Conservation (phyloP, 2,797 vertebrate species). For the Holocentrus rufus region DNA sequence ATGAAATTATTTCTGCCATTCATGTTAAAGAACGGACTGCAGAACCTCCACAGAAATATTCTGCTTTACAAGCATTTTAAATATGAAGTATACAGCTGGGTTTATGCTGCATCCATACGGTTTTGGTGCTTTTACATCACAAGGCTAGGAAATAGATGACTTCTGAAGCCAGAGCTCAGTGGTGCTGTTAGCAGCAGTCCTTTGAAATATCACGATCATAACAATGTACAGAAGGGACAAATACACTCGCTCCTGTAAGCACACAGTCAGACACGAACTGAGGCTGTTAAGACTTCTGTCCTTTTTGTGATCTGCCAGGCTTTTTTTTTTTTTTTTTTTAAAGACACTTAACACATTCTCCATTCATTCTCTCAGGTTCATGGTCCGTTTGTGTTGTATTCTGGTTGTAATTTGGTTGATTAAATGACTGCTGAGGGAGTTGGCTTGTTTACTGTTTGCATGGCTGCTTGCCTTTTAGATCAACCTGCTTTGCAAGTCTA, state of each 20-base stretch:
- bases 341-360: constrained; percentile 51
- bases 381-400: constrained; percentile 46
- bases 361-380: constrained; percentile 71
- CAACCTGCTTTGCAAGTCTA: constrained; percentile 74
- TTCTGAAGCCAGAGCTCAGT: constrained; percentile 43
- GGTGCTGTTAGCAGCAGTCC: constrained; percentile 40
- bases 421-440: constrained; percentile 42
- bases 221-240: constrained; percentile 30
- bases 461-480: constrained; percentile 85
- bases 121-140: constrained; percentile 52
- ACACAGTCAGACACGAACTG: constrained; percentile 23
- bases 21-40: constrained; percentile 12
- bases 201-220: constrained; percentile 40
- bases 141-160: constrained; percentile 48
- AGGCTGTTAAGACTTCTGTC: constrained; percentile 11
- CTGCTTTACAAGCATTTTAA: constrained; percentile 22
- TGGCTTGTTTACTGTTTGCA: constrained; percentile 81
- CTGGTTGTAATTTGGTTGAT: constrained; percentile 44
- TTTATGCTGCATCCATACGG: constrained; percentile 60
- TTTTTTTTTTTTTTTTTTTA: constrained; percentile 41
- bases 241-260: constrained; percentile 39
- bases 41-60: constrained; percentile 35
- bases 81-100: constrained; percentile 2
- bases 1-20: constrained; percentile 15
- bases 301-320: constrained; percentile 35